phyloP scores from a whole-genome alignment of 2,888 invertebrate genomes.

The Drosophila cognata region DNA sequence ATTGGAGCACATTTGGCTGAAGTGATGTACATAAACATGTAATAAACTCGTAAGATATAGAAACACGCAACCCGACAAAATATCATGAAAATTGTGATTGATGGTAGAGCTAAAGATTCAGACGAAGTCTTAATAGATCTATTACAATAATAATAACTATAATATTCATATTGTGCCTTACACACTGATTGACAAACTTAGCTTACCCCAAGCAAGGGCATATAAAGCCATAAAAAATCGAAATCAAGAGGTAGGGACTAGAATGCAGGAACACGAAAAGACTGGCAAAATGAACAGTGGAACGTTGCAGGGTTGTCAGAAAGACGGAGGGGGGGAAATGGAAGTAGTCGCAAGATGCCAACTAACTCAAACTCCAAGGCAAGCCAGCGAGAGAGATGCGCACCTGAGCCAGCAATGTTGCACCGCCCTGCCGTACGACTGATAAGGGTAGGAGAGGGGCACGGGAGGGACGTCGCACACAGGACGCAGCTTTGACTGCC shows the following conservation, averaged over 20 bases:
- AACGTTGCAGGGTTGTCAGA: conserved; percentile 11
- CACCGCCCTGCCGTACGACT: not conserved
- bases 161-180: not conserved
- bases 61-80: not conserved
- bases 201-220: not conserved
- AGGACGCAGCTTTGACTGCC: conserved; percentile 79
- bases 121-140: not conserved
- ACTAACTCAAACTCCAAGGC: conserved; percentile 66
- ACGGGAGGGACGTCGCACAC: conserved; percentile 15
- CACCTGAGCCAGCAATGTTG: conserved; percentile 59
- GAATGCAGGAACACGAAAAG: conserved; percentile 36
- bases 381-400: conserved; percentile 30
- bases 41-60: not conserved
- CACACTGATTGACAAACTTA: not conserved
- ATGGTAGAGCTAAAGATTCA: not conserved
- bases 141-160: not conserved
- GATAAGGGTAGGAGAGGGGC: conserved; percentile 1
- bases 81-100: not conserved
- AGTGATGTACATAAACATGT: not conserved
- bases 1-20: too few relatives aligned
- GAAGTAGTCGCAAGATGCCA: conserved; percentile 63
- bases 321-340: not conserved
- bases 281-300: conserved; percentile 43
- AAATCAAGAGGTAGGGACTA: conserved; percentile 6
- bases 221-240: conserved; percentile 12